Base-by-base conservation (phyloP, 2,888 invertebrate species). In the Parthenolecanium corni region DNA sequence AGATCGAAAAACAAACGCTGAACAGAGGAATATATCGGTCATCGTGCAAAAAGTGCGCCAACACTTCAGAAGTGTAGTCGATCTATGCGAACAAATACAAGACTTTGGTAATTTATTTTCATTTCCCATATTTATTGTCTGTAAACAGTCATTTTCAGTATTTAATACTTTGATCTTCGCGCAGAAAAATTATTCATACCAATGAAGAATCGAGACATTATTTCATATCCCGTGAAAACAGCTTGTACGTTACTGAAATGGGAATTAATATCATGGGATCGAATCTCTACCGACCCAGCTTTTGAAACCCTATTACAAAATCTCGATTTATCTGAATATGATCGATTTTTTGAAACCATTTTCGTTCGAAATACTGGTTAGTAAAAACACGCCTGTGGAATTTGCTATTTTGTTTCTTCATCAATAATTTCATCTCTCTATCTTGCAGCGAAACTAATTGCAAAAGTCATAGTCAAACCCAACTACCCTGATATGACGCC, bases 401-500 rank as follows among this genome's bases (percentile, higher is more conserved):
- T 51, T 38, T 11, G 1, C 21, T 42, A 38, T n/a, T 67, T 70
- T 20, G 72, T 74, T 20, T 62, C 12, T 52, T 42, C 1, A 25
- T 61, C 18, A 12, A 4, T 44, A n/a, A 44, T 51, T 21, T 23
- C 9, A 64, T 49, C 47, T 63, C n/a, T 66, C 67, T 65, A 66
- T 66, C 66, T 74, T 76, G 20, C 71, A 78, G 92, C 87, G 11
- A 85, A 84, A 72, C 74, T 94, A 68, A 80, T 84, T 23, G 86
- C 88, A 14, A 79, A 84, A 46, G 82, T 93, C 66, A 83, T 84
- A 20, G 79, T 94, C 23, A 84, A 85, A 67, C 85, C 87, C 69
- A 85, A 89, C 72, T 94, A 91, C 73, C 94, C 94, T 0, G 77
- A 78, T 64, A 80, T 80, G 54, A 78, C 84, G 1, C 89, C 94